Conservation (phyloP, 23 tunicate species). For the Phallusia fumigata region DNA sequence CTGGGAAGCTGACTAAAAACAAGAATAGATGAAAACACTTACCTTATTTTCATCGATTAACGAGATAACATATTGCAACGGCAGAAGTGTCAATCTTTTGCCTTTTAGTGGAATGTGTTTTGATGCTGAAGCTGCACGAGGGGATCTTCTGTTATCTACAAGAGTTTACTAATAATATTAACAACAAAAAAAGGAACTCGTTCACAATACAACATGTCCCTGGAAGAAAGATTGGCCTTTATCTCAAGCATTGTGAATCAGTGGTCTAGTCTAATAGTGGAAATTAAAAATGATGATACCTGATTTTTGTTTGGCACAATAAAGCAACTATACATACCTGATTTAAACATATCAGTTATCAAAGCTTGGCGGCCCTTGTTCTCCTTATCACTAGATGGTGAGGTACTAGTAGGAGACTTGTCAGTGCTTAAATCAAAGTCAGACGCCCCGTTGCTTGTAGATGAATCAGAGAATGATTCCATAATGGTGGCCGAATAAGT, state of each 20-base stretch:
- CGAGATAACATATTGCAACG: conserved; percentile 44
- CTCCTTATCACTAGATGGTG: conserved; percentile 92
- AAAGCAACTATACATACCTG: conserved; percentile 22
- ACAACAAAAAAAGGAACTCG: too few species aligned
- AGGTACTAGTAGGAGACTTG: conserved; percentile 11
- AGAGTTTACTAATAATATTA: neutral
- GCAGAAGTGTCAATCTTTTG: conserved; percentile 16
- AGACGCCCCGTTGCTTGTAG: neutral
- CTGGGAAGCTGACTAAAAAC: too few species aligned
- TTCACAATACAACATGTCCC: too few species aligned
- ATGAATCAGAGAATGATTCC: neutral
- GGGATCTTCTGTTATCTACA: neutral
- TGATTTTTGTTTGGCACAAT: neutral
- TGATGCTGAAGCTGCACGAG: neutral
- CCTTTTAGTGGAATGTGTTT: conserved; percentile 1
- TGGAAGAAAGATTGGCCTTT: too few species aligned
- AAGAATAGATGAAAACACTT: too few species aligned
- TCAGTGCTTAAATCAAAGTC: neutral
- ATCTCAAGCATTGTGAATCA: too few species aligned
- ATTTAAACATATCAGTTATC: conserved; percentile 65
- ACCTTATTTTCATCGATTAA: conserved; percentile 59
- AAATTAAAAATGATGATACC: too few species aligned
- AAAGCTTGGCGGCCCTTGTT: conserved; percentile 58
- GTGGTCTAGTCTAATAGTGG: too few species aligned
- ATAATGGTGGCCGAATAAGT: conserved; percentile 55